A percentile compares a stretch with the other conserved stretches of the same genome.
Conservation (phyloP, 1,140 invertebrate genomes). For the Drosophila paulistorum region DNA sequence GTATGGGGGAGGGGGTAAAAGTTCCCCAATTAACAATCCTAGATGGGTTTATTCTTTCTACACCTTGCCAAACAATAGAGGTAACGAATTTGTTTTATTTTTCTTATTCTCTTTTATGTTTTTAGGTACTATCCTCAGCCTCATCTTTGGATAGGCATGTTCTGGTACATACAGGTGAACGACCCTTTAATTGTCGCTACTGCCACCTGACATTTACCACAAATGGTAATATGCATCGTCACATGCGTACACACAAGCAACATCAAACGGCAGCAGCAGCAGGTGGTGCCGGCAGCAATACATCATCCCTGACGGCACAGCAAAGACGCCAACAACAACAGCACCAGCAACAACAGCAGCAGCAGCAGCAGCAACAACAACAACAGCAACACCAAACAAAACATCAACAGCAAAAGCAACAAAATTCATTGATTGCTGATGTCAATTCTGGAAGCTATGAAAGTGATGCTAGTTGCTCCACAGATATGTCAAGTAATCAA, state of each 20-base stretch:
- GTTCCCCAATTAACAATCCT: too few species aligned
- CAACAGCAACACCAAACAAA: conserved; percentile 10
- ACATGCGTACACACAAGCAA: conserved; percentile 89
- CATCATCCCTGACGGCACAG: conserved; percentile 56
- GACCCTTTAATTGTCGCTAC: conserved; percentile 90
- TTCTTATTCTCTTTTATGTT: not conserved
- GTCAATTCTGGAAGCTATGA: conserved; percentile 72
- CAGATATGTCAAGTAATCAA: conserved; percentile 71
- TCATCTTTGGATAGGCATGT: conserved; percentile 91
- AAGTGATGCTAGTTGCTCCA: conserved; percentile 81
- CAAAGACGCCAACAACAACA: conserved; percentile 83
- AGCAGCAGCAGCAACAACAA: conserved; percentile 22
- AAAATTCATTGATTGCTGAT: conserved; percentile 31
- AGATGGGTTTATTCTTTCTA: too few species aligned
- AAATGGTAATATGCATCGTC: conserved; percentile 94
- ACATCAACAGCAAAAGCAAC: conserved; percentile 34
- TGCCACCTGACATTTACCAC: conserved; percentile 93
- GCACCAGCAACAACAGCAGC: conserved; percentile 20
- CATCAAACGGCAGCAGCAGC: conserved; percentile 73
- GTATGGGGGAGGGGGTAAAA: too few species aligned
- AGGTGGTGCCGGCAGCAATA: conserved; percentile 26
- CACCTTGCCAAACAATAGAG: not conserved
- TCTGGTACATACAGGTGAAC: conserved; percentile 89
- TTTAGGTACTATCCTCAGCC: conserved; percentile 88
- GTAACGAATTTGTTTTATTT: not conserved